Base-by-base conservation (phyloP, 2,797 vertebrate genomes). In the Acomys russatus region DNA sequence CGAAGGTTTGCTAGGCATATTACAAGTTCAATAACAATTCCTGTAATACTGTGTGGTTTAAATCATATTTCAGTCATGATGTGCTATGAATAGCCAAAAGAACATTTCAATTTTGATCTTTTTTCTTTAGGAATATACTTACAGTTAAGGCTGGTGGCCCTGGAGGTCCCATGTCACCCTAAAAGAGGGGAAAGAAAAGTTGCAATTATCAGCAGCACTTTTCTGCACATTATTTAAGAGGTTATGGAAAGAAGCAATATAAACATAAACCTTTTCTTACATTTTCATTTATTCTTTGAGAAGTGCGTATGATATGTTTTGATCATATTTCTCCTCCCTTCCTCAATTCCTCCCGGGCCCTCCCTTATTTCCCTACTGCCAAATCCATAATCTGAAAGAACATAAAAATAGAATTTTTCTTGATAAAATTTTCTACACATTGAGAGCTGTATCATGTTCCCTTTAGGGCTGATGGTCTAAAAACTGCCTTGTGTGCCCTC, bases 121-220 rank as follows among this genome's bases (percentile, higher is more conserved):
- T 86, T 85, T 51, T 49, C 35, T 97, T 98, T 49, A 9, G 1
- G 30, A 92, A 76, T 98, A 76, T 98, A 99, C 99, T 99, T 99
- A 99, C 99, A 85, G 98, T 98, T 92, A 98, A 97, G 35, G 98
- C 98, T 92, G 99, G 96, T 82, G 98, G 98, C 97, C 99, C 99
- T 51, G 99, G 98, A 87, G 98, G 98, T 96, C 99, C 99, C 23
- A 71, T 85, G 73, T 99, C 99, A 95, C 99, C 99, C 99, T 99
- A 97, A 96, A 98, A 96, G 28, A 97, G 89, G 95, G 77, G 73
- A 76, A 64, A 97, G 94, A 90, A 73, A 97, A 96, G 85, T 77
- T 92, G 28, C 17, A 66, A 30, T 97, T 92, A 95, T 11, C 63
- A 96, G 3, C 6, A 89, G 0, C 30, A 6, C 90, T 18, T 92